phyloP scores from a whole-genome alignment of 2,797 vertebrate species.

The Enteromius treurensis region DNA sequence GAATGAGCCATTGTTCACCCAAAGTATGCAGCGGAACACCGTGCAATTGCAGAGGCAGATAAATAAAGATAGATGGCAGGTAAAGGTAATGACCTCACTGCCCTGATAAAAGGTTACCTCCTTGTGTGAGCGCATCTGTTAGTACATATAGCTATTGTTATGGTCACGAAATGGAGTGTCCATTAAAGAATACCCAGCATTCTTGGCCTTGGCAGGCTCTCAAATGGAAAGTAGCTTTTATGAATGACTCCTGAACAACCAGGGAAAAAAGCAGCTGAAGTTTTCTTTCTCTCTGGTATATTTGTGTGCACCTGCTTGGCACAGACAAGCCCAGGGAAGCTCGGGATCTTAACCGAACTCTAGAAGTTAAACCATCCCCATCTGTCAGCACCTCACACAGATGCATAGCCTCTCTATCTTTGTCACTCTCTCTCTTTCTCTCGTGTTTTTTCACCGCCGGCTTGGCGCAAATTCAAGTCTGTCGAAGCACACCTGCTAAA shows the following conservation, averaged over 20 bases:
- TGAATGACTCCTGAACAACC: slow-evolving; percentile 38
- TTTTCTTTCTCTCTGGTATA: slow-evolving; percentile 62
- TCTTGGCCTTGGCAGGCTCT: slow-evolving; percentile 7
- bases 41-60: background rate
- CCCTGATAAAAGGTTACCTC: background rate
- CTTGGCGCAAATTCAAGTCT: slow-evolving; percentile 82
- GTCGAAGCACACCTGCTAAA: slow-evolving; percentile 84
- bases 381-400: slow-evolving; percentile 79
- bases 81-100: background rate
- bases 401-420: slow-evolving; percentile 71
- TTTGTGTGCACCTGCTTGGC: slow-evolving; percentile 81
- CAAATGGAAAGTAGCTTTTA: slow-evolving; percentile 31
- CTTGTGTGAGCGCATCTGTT: background rate
- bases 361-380: slow-evolving; percentile 85
- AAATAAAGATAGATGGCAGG: background rate
- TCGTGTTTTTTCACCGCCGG: slow-evolving; percentile 71
- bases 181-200: slow-evolving; percentile 69
- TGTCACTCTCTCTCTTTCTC: slow-evolving; percentile 66
- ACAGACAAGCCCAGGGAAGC: slow-evolving; percentile 74
- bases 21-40: background rate
- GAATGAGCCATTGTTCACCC: background rate
- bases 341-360: slow-evolving; percentile 83
- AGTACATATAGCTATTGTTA: background rate
- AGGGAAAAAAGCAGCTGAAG: slow-evolving; percentile 34
- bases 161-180: slow-evolving; percentile 45